phyloP scores from a whole-genome alignment of 2,113 vertebrate genomes.

The Talpa occidentalis region DNA sequence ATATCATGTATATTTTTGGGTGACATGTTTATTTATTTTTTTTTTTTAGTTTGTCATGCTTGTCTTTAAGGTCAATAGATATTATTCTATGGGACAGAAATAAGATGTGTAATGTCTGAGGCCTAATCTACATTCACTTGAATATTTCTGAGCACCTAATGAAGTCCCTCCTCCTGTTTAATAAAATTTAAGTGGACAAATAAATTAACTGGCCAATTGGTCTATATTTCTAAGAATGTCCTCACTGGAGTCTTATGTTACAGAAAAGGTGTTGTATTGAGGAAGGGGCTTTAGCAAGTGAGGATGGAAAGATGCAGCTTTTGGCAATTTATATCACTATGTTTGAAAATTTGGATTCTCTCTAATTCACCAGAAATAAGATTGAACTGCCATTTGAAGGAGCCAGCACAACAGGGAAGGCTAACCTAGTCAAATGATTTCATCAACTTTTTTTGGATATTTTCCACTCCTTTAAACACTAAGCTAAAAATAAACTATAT shows the following conservation, averaged over 20 bases:
- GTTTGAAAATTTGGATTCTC: conserved; percentile 27
- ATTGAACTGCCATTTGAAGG: neutral
- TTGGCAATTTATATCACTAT: neutral
- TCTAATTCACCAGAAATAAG: conserved; percentile 33
- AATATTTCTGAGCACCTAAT: conserved; percentile 20
- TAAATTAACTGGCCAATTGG: neutral
- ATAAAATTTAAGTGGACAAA: conserved; percentile 34
- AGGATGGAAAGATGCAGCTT: neutral
- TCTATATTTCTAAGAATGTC: conserved; percentile 31
- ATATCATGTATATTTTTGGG: neutral
- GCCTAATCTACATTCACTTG: neutral
- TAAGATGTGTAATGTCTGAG: conserved; percentile 5
- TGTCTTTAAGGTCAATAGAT: neutral
- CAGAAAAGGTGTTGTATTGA: neutral
- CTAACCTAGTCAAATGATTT: neutral
- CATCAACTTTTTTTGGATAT: conserved; percentile 55
- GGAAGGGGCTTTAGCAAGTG: neutral
- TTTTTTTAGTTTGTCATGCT: conserved; percentile 16
- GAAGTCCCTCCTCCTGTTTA: neutral
- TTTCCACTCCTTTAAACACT: neutral
- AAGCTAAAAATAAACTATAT: neutral
- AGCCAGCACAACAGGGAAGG: conserved; percentile 13
- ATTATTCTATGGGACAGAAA: neutral
- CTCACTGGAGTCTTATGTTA: neutral
- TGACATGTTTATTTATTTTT: neutral